A percentile compares a stretch with the other conserved stretches of the same genome.
Evolutionary conservation across 2,113 vertebrate species (phyloP).

Genomic region (Neolamprologus modestus): DNA sequence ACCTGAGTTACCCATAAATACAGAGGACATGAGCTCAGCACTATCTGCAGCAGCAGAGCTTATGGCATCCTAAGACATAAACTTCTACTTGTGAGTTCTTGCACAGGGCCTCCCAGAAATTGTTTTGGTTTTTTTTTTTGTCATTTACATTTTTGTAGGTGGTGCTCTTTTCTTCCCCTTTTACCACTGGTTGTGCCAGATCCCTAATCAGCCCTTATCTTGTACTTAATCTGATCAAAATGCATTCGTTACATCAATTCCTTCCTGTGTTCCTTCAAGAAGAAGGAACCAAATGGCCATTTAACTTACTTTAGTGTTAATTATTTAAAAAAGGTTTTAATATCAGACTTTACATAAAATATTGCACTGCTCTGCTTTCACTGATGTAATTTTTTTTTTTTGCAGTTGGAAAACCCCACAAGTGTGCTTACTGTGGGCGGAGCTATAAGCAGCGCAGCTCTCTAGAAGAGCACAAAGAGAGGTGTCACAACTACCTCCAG

Average conservation of each 20-base stretch:
- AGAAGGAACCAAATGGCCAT: background rate
- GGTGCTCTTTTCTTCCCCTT: background rate
- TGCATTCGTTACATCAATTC: background rate
- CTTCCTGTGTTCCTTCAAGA: background rate
- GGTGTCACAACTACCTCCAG: conserved; percentile 97
- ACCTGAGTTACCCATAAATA: background rate
- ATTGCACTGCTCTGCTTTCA: background rate
- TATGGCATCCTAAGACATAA: background rate
- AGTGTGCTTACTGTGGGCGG: conserved; percentile 96
- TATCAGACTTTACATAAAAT: background rate
- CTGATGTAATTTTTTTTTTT: background rate
- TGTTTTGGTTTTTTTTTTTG: rapidly evolving
- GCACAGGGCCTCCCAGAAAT: background rate
- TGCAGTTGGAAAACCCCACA: conserved; percentile 97
- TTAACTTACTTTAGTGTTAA: background rate
- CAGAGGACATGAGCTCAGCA: background rate
- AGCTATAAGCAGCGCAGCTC: conserved; percentile 99
- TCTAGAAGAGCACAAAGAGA: conserved; percentile 97
- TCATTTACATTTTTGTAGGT: background rate
- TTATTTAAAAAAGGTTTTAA: background rate
- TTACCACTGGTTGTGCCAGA: background rate
- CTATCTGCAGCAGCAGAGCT: background rate
- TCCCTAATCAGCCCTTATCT: background rate
- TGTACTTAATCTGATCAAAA: background rate
- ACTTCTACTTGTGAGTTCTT: background rate